These are phyloP conservation scores for Aelia acuminata DNA, from an alignment of 2,888 invertebrate genomes.

Conservation along the genomic window DNA sequence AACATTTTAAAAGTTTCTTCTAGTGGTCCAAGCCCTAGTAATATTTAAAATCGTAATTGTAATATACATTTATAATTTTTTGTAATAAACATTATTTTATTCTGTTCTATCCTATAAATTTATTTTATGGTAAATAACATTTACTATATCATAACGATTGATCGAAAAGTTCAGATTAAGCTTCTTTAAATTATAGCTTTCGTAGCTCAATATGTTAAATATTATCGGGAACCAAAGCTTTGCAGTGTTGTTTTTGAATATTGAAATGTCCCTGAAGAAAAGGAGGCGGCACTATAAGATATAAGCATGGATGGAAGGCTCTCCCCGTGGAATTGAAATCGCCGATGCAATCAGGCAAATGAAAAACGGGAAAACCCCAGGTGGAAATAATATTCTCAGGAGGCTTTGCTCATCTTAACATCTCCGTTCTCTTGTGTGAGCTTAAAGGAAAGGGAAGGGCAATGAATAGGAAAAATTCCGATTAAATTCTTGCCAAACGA, in stretches of 20 bases:
- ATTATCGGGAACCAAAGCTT: not conserved
- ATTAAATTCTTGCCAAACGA: not conserved
- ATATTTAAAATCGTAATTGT: no score
- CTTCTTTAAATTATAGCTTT: no score
- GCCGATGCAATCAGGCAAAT: constrained; percentile 18
- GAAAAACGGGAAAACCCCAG: not conserved
- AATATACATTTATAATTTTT: no score
- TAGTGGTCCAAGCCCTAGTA: no score
- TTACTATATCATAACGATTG: no score
- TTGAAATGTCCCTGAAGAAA: not conserved
- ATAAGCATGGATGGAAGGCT: not conserved
- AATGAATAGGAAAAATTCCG: not conserved
- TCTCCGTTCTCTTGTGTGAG: not conserved
- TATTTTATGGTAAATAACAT: no score
- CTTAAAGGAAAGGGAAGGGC: not conserved
- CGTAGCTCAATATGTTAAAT: no score
- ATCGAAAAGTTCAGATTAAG: no score
- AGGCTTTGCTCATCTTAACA: not conserved
- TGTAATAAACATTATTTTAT: no score
- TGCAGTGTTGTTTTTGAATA: not conserved
- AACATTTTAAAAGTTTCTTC: no score
- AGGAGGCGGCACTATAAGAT: not conserved
- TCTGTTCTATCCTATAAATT: no score
- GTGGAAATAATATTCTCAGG: not conserved
- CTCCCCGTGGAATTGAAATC: not conserved